A percentile compares a stretch with the other conserved stretches of the same genome.
Conservation (phyloP, 2,113 vertebrate species). For the human (Homo sapiens) region GRCh38 chr9:30249001-30249500, state of each 20-base stretch:
- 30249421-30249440: not conserved
- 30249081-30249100: not conserved
- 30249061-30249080: not conserved
- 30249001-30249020: not conserved
- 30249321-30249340: slow-evolving; percentile 15
- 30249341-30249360: slow-evolving; percentile 36
- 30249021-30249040: not conserved
- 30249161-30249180: not conserved
- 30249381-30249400: not conserved
- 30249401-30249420: not conserved
- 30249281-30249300: not conserved
- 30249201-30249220: not conserved
- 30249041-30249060: not conserved
- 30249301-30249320: slow-evolving; percentile 7
- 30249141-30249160: not conserved
- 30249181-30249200: not conserved
- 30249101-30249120: not conserved
- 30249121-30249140: not conserved
- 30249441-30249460: not conserved
- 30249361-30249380: slow-evolving; percentile 6
- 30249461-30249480: not conserved
- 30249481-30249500: not conserved
- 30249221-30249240: slow-evolving; percentile 45
- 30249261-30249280: slow-evolving; percentile 31
- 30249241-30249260: not conserved